Conservation (phyloP, 1,140 invertebrate genomes). For the Drosophila sucinea region DNA sequence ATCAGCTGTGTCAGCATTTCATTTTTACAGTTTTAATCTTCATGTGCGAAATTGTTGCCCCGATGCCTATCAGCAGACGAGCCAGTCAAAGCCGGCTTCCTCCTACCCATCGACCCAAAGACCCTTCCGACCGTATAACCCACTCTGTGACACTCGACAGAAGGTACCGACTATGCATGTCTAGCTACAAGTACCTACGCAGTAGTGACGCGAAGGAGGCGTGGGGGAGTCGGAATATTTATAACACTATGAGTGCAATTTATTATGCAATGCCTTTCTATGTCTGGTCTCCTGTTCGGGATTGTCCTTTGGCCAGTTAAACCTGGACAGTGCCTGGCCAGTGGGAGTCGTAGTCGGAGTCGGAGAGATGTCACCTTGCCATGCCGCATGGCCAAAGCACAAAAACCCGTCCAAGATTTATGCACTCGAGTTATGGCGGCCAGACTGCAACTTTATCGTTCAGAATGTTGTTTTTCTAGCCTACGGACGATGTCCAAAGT, state of each 20-base stretch:
- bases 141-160: conserved; percentile 7
- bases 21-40: conserved; percentile 52
- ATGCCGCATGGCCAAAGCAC: conserved; percentile 9
- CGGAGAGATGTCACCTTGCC: conserved; percentile 74
- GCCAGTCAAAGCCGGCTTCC: conserved; percentile 24
- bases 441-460: conserved; percentile 77
- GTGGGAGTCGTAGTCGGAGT: conserved; percentile 17
- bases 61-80: conserved; percentile 66
- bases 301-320: conserved; percentile 46
- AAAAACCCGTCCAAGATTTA: conserved; percentile 67
- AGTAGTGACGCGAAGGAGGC: background rate
- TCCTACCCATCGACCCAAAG: background rate
- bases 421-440: conserved; percentile 73
- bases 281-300: conserved; percentile 30
- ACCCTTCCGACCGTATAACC: background rate
- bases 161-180: background rate
- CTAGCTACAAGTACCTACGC: background rate
- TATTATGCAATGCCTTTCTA: conserved; percentile 73
- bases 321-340: conserved; percentile 30
- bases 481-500: conserved; percentile 10
- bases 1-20: conserved; percentile 69
- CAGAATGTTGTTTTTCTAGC: conserved; percentile 26
- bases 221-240: conserved; percentile 55
- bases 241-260: conserved; percentile 76
- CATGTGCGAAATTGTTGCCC: conserved; percentile 75